Percentiles rank a stretch among this genome's conserved stretches.
phyloP scores from a whole-genome alignment of 2,797 vertebrate species.

The Microctenopoma steveboyesi region DNA sequence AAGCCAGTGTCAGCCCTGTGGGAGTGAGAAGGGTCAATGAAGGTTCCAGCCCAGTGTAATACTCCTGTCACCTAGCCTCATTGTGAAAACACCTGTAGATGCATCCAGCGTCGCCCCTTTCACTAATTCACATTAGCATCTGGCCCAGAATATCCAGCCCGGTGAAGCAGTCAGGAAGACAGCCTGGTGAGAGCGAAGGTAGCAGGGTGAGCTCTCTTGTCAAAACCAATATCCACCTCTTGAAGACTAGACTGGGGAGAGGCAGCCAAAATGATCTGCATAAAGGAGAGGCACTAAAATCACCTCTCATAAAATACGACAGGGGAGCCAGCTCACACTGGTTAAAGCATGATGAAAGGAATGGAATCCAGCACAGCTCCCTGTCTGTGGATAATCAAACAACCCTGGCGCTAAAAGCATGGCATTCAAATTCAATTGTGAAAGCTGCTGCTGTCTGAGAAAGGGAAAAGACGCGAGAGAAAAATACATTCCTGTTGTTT shows the following conservation, averaged over 20 bases:
- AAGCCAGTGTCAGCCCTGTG: slow-evolving; percentile 45
- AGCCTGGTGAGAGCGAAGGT: slow-evolving; percentile 68
- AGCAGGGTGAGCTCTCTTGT: slow-evolving; percentile 73
- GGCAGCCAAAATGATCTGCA: slow-evolving; percentile 76
- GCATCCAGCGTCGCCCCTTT: slow-evolving; percentile 51
- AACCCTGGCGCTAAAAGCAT: slow-evolving; percentile 78
- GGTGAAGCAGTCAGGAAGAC: slow-evolving; percentile 61
- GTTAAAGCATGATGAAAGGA: slow-evolving; percentile 81
- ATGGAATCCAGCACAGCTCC: slow-evolving; percentile 78
- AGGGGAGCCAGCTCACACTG: slow-evolving; percentile 75
- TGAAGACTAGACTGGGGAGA: slow-evolving; percentile 70
- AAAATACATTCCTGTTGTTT: slow-evolving; percentile 75
- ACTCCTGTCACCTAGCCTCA: slow-evolving; percentile 63
- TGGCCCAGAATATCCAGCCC: slow-evolving; percentile 62
- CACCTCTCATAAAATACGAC: slow-evolving; percentile 77
- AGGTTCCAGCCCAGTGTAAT: slow-evolving; percentile 53
- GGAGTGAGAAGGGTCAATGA: slow-evolving; percentile 62
- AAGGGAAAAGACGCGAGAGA: slow-evolving; percentile 58
- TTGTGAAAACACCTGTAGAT: slow-evolving; percentile 73
- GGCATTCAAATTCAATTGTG: slow-evolving; percentile 79
- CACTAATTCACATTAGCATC: slow-evolving; percentile 72
- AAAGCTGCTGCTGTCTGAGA: slow-evolving; percentile 69
- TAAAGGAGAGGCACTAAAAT: slow-evolving; percentile 80
- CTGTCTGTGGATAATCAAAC: slow-evolving; percentile 81
- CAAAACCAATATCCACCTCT: slow-evolving; percentile 78